Conservation (phyloP, 2,113 vertebrate genomes). For the Plecturocebus donacophilus region DNA sequence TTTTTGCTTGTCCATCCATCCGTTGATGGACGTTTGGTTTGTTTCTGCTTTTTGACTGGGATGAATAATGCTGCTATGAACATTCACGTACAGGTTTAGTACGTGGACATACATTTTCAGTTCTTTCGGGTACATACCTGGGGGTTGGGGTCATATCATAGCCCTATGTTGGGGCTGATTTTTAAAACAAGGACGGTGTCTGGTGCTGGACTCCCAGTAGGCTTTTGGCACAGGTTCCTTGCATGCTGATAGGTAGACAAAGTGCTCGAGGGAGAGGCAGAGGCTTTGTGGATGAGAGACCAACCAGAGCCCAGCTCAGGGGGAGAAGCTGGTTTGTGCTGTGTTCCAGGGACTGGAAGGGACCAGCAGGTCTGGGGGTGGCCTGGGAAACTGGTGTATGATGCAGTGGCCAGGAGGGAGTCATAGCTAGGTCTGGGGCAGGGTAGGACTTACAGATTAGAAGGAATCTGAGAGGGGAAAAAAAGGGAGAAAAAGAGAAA, state of each 20-base stretch:
- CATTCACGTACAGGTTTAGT: not conserved
- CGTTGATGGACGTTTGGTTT: not conserved
- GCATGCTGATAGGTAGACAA: not conserved
- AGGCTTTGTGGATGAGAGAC: not conserved
- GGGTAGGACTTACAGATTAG: no score
- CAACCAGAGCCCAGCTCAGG: not conserved
- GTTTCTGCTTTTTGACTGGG: not conserved
- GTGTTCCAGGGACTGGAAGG: not conserved
- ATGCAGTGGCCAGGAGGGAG: no score
- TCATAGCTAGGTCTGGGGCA: no score
- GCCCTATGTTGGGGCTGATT: not conserved
- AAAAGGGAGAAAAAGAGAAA: no score
- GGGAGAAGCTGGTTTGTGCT: not conserved
- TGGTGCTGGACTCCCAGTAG: not conserved
- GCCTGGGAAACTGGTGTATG: not conserved
- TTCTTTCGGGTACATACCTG: not conserved
- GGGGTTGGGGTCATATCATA: not conserved
- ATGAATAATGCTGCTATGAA: not conserved
- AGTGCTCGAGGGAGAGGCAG: not conserved
- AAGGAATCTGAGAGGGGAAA: no score
- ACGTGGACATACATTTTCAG: not conserved
- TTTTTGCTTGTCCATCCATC: not conserved
- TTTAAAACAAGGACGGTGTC: slow-evolving; percentile 1
- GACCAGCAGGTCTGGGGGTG: no score
- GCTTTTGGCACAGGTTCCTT: not conserved